These are phyloP conservation scores for Oegoconia quadripuncta DNA, from an alignment of 2,888 invertebrate species.

Conservation along the genomic window DNA sequence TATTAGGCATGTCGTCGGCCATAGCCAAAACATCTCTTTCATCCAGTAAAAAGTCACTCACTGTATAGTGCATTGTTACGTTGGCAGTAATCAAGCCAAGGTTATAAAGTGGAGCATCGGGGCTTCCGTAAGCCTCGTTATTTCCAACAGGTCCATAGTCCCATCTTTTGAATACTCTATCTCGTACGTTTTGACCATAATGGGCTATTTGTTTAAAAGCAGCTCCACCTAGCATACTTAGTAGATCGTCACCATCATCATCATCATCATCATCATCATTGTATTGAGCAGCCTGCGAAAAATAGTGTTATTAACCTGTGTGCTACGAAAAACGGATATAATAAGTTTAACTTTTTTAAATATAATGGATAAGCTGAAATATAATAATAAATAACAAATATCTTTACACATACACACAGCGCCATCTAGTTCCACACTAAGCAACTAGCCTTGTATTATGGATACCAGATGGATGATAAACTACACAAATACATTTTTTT, in stretches of 20 bases:
- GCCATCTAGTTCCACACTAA: too few relatives aligned
- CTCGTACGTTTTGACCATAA: constrained; percentile 57
- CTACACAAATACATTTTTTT: too few relatives aligned
- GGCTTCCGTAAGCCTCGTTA: constrained; percentile 32
- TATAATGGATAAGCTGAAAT: too few relatives aligned
- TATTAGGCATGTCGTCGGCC: constrained; percentile 46
- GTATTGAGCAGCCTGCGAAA: too few relatives aligned
- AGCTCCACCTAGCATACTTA: constrained; percentile 30
- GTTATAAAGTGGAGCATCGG: constrained; percentile 44
- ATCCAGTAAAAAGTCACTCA: constrained; percentile 40
- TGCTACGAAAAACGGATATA: too few relatives aligned
- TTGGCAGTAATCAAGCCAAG: constrained; percentile 38
- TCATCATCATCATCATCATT: neutral
- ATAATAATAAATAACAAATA: too few relatives aligned
- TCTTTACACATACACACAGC: too few relatives aligned
- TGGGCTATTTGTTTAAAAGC: constrained; percentile 56
- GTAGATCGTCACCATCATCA: constrained; percentile 3
- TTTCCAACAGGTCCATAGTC: constrained; percentile 40
- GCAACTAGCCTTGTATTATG: too few relatives aligned
- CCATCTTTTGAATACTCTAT: constrained; percentile 47
- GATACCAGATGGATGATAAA: too few relatives aligned
- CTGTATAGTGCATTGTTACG: constrained; percentile 52
- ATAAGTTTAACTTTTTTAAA: too few relatives aligned
- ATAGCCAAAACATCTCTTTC: constrained; percentile 50
- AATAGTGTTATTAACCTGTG: too few relatives aligned